These are phyloP conservation scores for Macropus fuliginosus DNA, from an alignment of 2,797 vertebrate species.

Conservation along the genomic window DNA sequence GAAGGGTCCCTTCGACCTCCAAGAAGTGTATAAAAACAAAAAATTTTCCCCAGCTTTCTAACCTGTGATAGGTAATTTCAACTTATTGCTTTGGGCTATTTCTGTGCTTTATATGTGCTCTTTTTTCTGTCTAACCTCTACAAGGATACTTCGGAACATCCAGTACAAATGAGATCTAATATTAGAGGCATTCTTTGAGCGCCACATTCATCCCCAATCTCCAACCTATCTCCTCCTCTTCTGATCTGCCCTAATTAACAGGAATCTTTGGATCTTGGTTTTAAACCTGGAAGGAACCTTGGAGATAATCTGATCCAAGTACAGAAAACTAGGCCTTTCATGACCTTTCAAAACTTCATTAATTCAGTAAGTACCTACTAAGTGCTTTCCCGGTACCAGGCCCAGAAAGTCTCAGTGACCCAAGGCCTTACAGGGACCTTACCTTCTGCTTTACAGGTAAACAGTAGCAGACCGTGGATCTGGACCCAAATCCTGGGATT, in stretches of 20 bases:
- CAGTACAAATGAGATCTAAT: not conserved
- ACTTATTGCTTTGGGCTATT: slow-evolving; percentile 3
- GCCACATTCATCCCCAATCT: slow-evolving; percentile 30
- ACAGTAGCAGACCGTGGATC: not conserved
- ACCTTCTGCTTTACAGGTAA: not conserved
- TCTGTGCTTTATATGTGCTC: not conserved
- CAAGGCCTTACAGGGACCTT: not conserved
- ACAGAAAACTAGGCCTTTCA: no score
- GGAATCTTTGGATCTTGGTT: not conserved
- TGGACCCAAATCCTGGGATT: not conserved
- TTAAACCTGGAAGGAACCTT: not conserved
- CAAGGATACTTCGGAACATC: not conserved
- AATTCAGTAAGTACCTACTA: no score
- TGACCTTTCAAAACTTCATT: no score
- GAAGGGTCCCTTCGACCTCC: slow-evolving; percentile 4
- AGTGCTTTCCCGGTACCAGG: no score
- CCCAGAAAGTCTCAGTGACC: not conserved
- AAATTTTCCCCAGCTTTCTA: slow-evolving; percentile 2
- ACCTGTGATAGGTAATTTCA: not conserved
- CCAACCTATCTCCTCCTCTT: slow-evolving; percentile 27
- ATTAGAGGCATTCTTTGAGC: not conserved
- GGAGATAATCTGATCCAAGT: not conserved
- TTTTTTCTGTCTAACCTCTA: not conserved
- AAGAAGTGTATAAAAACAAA: slow-evolving; percentile 38
- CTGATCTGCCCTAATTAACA: not conserved